phyloP scores from a whole-genome alignment of 2,888 invertebrate species.

The Drosophila antonietae region DNA sequence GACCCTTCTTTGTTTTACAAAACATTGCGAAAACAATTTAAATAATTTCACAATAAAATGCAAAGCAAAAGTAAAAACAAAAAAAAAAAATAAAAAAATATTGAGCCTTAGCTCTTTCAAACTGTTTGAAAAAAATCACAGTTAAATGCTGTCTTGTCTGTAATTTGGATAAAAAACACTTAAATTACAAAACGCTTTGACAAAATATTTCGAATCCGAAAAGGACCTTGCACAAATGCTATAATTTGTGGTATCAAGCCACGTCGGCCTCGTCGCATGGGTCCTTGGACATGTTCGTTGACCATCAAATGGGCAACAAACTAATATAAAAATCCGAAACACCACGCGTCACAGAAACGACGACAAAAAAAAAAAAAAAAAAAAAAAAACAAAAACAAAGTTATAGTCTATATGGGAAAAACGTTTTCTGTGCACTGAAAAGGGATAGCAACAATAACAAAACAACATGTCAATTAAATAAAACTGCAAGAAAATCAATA shows the following conservation, averaged over 20 bases:
- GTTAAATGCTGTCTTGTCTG: background rate
- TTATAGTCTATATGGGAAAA: background rate
- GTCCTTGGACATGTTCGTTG: slow-evolving; percentile 81
- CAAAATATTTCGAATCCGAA: slow-evolving; percentile 34
- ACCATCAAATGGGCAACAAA: slow-evolving; percentile 64
- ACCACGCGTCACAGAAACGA: slow-evolving; percentile 21
- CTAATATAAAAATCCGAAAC: slow-evolving; percentile 54
- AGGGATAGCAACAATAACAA: slow-evolving; percentile 76
- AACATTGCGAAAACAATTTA: background rate
- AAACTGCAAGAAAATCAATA: slow-evolving; percentile 79
- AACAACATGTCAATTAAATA: slow-evolving; percentile 80
- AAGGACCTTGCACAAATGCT: slow-evolving; percentile 61
- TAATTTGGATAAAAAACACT: slow-evolving; percentile 16
- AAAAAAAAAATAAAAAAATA: no score
- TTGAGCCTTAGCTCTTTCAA: no score
- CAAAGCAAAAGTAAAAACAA: no score
- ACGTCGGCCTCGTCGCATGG: slow-evolving; percentile 39
- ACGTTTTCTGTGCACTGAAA: slow-evolving; percentile 27
- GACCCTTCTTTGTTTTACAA: background rate
- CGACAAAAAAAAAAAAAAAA: slow-evolving; percentile 2
- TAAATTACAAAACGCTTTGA: slow-evolving; percentile 38
- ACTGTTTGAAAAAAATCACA: no score
- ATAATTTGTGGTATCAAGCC: slow-evolving; percentile 47
- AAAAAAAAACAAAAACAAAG: no score
- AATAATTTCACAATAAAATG: background rate